Evolutionary conservation across 2,113 vertebrate species (phyloP), one percentile per base, ranked within the genome.

Genomic region (Salvator merianae): DNA sequence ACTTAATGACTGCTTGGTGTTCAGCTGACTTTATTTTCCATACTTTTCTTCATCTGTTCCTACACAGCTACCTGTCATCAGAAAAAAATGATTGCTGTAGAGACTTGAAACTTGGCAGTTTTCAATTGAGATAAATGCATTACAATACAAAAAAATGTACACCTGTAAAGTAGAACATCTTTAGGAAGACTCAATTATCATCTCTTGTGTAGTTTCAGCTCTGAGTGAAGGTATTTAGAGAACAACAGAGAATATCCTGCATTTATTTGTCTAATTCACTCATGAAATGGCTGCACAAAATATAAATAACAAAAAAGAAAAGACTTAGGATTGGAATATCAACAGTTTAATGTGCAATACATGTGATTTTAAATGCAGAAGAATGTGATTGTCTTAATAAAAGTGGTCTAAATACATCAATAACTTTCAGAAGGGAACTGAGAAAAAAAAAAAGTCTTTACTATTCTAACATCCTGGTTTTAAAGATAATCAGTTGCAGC

Each of bases 401-500:
- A 94, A 92, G 66, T 87, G 88, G 89, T 92, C 82, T 93, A 91
- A 94, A 92, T 95, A 91, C 95, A 91, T 91, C 90, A 87, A 89
- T 88, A 88, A 92, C 84, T 89, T 84, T 24, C 65, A 68, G 28
- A 16, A 55, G 53, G 14, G 14, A 55, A 55, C 14, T 55, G 16
- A 55, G 53, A 32, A 71, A 13, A 38, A 62, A 55, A 74, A 81
- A n/a, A 76, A 77, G 77, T 70, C 88, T 92, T 94, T 95, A 93
- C 88, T 90, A 86, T 78, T 79, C 30, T 2, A 86, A 89, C 86
- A 88, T 88, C 90, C 93, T 95, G 95, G 94, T 94, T 92, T 38
- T 2, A 47, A 40, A 93, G 88, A 92, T 86, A 90, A 95, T 96
- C 94, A 96, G 95, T 95, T 94, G 95, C 93, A 84, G 1, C 79